These are phyloP conservation scores for Myrmophylax atrothorax DNA, from an alignment of 2,113 vertebrate species.

Conservation along the genomic window DNA sequence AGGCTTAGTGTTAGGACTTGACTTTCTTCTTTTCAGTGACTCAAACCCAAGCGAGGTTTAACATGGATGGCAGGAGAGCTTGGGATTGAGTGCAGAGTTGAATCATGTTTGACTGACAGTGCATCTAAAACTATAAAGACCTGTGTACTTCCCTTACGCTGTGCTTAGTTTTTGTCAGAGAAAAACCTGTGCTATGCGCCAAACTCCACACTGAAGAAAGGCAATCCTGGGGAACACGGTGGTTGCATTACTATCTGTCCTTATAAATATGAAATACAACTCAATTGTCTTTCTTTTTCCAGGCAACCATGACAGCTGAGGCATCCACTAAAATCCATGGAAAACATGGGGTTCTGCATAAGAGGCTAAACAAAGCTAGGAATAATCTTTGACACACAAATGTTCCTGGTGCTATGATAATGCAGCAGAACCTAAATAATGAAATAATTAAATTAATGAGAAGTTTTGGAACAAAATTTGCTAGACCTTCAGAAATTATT, in stretches of 20 bases:
- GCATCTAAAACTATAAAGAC: background rate
- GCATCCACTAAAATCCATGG: background rate
- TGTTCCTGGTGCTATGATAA: background rate
- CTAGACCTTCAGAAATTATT: background rate
- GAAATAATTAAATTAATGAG: background rate
- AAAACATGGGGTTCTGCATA: background rate
- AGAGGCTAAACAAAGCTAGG: background rate
- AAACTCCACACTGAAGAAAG: background rate
- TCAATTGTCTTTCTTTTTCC: background rate
- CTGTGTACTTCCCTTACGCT: background rate
- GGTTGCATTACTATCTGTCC: background rate
- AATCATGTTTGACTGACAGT: background rate
- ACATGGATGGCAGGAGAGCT: background rate
- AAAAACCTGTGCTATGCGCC: background rate
- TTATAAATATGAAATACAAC: background rate
- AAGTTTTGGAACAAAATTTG: background rate
- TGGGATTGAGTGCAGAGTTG: background rate
- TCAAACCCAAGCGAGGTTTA: background rate
- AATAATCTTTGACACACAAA: background rate
- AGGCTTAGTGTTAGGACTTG: background rate
- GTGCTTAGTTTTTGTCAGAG: background rate
- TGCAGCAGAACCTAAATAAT: background rate
- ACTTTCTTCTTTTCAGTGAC: background rate
- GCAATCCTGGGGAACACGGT: background rate
- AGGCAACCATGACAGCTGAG: background rate